Percentiles rank a stretch among this genome's conserved stretches.
These are phyloP conservation scores for Strix aluco DNA, from an alignment of 2,113 vertebrate genomes.

Conservation along the genomic window DNA sequence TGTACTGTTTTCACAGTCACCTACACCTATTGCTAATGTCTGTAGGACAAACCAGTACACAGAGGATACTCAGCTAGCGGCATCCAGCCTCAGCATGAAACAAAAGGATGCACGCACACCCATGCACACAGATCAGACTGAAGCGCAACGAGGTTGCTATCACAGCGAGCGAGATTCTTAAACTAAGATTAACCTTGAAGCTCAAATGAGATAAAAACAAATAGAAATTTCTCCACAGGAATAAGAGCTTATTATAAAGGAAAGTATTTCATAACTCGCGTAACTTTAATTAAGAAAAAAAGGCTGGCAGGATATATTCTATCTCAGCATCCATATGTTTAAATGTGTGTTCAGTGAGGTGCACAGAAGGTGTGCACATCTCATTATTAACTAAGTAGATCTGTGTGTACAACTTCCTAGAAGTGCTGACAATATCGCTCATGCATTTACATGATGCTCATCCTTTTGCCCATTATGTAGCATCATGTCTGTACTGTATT, in stretches of 20 bases:
- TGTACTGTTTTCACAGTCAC: slow-evolving; percentile 34
- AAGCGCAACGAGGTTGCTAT: slow-evolving; percentile 59
- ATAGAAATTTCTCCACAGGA: slow-evolving; percentile 85
- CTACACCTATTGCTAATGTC: background rate
- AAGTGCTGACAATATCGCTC: slow-evolving; percentile 32
- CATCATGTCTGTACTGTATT: background rate
- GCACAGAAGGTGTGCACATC: slow-evolving; percentile 69
- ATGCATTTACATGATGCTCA: slow-evolving; percentile 18
- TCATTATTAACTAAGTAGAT: slow-evolving; percentile 72
- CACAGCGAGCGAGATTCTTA: slow-evolving; percentile 75
- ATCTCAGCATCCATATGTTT: slow-evolving; percentile 75
- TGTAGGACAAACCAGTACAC: slow-evolving; percentile 6
- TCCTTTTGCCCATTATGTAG: background rate
- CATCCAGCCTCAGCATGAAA: slow-evolving; percentile 59
- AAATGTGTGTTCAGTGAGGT: slow-evolving; percentile 74
- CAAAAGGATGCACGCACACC: slow-evolving; percentile 49
- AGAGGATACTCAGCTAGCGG: slow-evolving; percentile 44
- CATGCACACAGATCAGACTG: slow-evolving; percentile 45
- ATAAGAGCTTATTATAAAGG: slow-evolving; percentile 80
- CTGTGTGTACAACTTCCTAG: slow-evolving; percentile 37
- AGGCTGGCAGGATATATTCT: slow-evolving; percentile 75
- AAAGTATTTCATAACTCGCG: slow-evolving; percentile 76
- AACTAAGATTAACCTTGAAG: slow-evolving; percentile 82
- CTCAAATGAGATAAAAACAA: slow-evolving; percentile 85
- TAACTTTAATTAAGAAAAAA: slow-evolving; percentile 84